Evolutionary conservation across 1,140 invertebrate species (phyloP), one percentile per base, ranked within the genome.

Genomic region (Hypothenemus hampei): DNA sequence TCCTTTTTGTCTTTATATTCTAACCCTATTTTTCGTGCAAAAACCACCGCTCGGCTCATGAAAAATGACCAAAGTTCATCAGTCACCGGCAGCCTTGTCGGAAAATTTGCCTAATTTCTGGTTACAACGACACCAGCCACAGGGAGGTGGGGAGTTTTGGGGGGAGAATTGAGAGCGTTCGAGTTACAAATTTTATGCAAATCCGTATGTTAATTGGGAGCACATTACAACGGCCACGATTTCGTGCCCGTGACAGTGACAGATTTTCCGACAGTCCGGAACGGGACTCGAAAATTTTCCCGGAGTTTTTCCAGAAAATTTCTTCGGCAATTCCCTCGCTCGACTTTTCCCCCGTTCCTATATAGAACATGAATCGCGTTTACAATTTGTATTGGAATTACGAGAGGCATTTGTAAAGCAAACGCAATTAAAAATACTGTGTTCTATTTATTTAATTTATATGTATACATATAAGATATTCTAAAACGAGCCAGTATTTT

Each of bases 151-250:
- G n/a, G n/a, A n/a, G n/a, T n/a, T n/a, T n/a, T n/a, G n/a, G n/a
- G n/a, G n/a, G n/a, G n/a, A n/a, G n/a, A n/a, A n/a, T n/a, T n/a
- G n/a, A n/a, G n/a, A n/a, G 11, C 35, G 16, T 24, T 47, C 39
- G 48, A 56, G 53, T 56, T 48, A 47, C 53, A 56, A 56, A 56
- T 56, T 56, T 56, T 56, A 56, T 56, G 53, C 53, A 56, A 56
- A 56, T 56, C 11, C 53, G 53, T 56, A 56, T 56, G 53, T 56
- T 56, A 56, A 56, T 56, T 56, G 53, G 44, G 44, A 29, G n/a
- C n/a, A 56, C 53, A 56, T 56, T 56, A 56, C 53, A 56, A 48
- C 44, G 24, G 10, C 23, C 13, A 3, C n/a, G 44, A 13, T 6
- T 26, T 24, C 20, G 36, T 56, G 53, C 31, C 45, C 11, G n/a